Evolutionary conservation across 2,888 invertebrate species (phyloP).

Genomic region (Hirtodrosophila histrioides): DNA sequence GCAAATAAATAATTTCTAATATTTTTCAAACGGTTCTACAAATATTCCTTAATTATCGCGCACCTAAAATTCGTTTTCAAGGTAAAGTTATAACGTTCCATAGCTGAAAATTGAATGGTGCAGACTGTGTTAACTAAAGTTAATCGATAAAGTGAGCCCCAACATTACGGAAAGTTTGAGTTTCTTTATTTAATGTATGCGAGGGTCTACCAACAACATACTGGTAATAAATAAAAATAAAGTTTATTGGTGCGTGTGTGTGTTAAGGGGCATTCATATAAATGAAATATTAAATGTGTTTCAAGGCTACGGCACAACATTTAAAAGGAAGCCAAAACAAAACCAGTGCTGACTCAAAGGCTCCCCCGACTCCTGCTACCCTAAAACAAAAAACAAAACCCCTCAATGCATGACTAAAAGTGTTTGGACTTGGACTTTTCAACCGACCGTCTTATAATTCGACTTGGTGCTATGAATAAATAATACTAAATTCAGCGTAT

Average conservation of each 20-base stretch:
- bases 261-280: conserved; percentile 35
- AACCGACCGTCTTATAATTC: conserved; percentile 23
- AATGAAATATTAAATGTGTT: conserved; percentile 65
- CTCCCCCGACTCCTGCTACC: background rate
- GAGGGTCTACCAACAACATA: background rate
- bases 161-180: conserved; percentile 25
- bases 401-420: conserved; percentile 17
- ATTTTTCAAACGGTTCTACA: background rate
- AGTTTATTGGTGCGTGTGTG: conserved; percentile 45
- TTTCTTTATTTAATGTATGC: conserved; percentile 28
- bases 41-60: background rate
- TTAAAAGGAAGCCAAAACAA: conserved; percentile 55
- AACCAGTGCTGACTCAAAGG: conserved; percentile 51
- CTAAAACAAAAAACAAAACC: background rate
- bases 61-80: conserved; percentile 1
- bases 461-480: conserved; percentile 37
- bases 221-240: conserved; percentile 23
- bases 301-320: conserved; percentile 62
- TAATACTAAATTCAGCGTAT: conserved; percentile 27
- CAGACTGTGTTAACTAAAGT: conserved; percentile 44
- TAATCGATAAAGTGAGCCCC: conserved; percentile 74
- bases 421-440: conserved; percentile 30
- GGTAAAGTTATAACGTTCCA: conserved; percentile 22
- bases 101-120: conserved; percentile 6
- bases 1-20: conserved; percentile 10